Percentiles rank a stretch among this genome's conserved stretches.
phyloP scores from a whole-genome alignment of 2,888 invertebrate species.

The Priocnemis perturbator region DNA sequence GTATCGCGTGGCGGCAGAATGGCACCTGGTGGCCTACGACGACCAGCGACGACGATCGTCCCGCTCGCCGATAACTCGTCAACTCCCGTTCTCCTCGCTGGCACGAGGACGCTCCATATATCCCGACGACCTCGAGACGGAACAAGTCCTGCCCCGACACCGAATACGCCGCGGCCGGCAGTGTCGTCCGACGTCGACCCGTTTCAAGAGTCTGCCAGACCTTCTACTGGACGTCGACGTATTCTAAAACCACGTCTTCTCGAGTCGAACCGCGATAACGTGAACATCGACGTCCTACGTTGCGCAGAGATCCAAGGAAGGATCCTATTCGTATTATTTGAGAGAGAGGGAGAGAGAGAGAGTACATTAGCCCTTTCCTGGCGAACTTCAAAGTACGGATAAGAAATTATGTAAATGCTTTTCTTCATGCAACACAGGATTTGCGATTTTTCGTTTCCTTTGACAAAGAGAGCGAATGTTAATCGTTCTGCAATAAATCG shows the following conservation, averaged over 20 bases:
- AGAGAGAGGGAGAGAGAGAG: too few species aligned
- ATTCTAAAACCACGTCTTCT: constrained; percentile 11
- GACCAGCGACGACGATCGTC: constrained; percentile 18
- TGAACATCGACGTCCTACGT: too few species aligned
- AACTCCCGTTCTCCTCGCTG: constrained; percentile 14
- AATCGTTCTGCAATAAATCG: too few species aligned
- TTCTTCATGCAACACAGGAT: too few species aligned
- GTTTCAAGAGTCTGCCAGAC: constrained; percentile 48
- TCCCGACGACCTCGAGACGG: constrained; percentile 10
- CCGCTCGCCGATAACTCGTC: constrained; percentile 4
- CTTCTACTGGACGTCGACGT: constrained; percentile 39
- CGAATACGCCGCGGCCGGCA: constrained; percentile 15
- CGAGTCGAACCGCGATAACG: too few species aligned
- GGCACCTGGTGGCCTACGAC: constrained; percentile 21
- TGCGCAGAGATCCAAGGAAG: too few species aligned
- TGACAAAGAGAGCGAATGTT: too few species aligned
- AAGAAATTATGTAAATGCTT: too few species aligned
- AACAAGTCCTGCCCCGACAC: constrained; percentile 6
- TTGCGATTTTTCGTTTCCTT: too few species aligned
- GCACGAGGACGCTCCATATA: constrained; percentile 19
- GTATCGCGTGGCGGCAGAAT: constrained; percentile 72
- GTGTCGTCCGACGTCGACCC: constrained; percentile 16
- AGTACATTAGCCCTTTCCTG: too few species aligned
- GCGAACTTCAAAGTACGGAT: too few species aligned
- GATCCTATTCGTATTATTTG: too few species aligned